Evolutionary conservation across 1,140 invertebrate species (phyloP).

Genomic region (Camponotus vicinus): DNA sequence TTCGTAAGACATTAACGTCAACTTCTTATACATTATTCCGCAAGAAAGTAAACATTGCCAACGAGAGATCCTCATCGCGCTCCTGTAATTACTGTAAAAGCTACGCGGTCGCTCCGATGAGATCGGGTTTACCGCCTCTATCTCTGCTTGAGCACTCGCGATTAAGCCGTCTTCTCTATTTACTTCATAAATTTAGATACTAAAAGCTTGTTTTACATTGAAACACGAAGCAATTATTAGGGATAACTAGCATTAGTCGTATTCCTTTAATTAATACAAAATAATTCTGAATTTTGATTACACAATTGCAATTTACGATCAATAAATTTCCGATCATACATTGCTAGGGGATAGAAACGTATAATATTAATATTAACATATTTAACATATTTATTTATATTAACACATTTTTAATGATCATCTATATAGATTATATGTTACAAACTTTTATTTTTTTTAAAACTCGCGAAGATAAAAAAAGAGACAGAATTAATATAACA

Average conservation of each 20-base stretch:
- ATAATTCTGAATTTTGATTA: slow-evolving; percentile 12
- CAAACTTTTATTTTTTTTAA: neutral
- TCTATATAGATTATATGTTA: neutral
- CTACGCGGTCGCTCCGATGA: slow-evolving; percentile 24
- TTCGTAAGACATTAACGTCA: slow-evolving; percentile 19
- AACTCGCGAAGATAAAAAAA: neutral
- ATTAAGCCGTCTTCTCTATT: neutral
- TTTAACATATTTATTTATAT: neutral
- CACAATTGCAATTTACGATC: neutral
- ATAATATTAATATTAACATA: neutral
- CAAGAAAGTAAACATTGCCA: slow-evolving; percentile 51
- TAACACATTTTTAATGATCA: neutral
- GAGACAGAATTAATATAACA: neutral
- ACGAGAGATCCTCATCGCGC: slow-evolving; percentile 30
- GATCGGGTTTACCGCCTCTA: neutral
- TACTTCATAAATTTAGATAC: slow-evolving; percentile 9
- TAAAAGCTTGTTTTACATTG: neutral
- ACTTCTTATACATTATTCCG: slow-evolving; percentile 11
- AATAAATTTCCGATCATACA: neutral
- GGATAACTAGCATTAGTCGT: slow-evolving; percentile 10
- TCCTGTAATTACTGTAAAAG: slow-evolving; percentile 54
- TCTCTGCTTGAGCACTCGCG: slow-evolving; percentile 18
- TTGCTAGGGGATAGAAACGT: neutral
- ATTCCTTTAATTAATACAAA: slow-evolving; percentile 19
- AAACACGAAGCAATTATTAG: slow-evolving; percentile 2